Conservation (phyloP, 2,888 invertebrate species). For the Latheticus oryzae region DNA sequence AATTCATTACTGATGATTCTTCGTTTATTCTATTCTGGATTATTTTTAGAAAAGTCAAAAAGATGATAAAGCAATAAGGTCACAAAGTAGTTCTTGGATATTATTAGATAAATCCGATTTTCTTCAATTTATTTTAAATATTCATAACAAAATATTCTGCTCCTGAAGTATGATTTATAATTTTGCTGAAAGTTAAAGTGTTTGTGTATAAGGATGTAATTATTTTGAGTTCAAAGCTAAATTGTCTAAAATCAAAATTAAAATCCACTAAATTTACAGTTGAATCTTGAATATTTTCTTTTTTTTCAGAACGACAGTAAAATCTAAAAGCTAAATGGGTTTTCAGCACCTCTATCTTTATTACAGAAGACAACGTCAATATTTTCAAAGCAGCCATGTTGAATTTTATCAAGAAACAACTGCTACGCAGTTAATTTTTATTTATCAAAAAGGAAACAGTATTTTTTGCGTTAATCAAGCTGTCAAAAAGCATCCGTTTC, state of each 20-base stretch:
- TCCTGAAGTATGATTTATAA: slow-evolving; percentile 16
- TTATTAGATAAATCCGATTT: no score
- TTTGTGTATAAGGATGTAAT: slow-evolving; percentile 14
- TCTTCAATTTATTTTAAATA: no score
- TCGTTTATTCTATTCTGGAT: slow-evolving; percentile 11
- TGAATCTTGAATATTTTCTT: slow-evolving; percentile 14
- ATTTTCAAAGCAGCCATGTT: slow-evolving; percentile 15
- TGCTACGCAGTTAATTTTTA: slow-evolving; percentile 9
- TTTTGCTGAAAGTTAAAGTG: slow-evolving; percentile 4
- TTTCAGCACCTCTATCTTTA: slow-evolving; percentile 27
- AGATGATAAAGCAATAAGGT: no score
- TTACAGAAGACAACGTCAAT: slow-evolving; percentile 12
- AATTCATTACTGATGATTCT: slow-evolving; percentile 31
- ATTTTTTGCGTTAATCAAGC: slow-evolving; percentile 1
- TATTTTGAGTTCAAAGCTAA: slow-evolving; percentile 1
- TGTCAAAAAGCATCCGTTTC: background rate
- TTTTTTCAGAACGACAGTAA: slow-evolving; percentile 21
- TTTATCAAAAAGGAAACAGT: slow-evolving; percentile 1
- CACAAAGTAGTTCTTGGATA: no score
- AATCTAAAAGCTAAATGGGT: slow-evolving; percentile 27
- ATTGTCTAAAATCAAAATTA: slow-evolving; percentile 17
- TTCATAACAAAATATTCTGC: no score
- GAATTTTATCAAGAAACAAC: slow-evolving; percentile 1
- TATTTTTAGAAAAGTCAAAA: background rate
- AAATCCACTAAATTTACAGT: slow-evolving; percentile 16